phyloP scores from a whole-genome alignment of 2,888 invertebrate genomes.

The Coleophora deauratella region DNA sequence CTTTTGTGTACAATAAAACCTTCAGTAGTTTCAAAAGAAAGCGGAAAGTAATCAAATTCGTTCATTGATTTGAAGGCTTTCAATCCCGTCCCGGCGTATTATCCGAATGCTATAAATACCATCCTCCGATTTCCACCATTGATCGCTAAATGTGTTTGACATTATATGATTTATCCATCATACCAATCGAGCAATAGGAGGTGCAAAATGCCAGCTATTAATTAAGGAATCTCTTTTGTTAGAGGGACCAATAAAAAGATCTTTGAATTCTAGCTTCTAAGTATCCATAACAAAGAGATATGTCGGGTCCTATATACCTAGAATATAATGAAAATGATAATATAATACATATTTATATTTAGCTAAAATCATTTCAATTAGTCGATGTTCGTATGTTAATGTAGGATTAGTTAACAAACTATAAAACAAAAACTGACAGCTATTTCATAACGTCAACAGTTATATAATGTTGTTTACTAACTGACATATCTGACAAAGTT shows the following conservation, averaged over 20 bases:
- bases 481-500: too few species aligned
- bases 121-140: conserved; percentile 39
- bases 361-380: too few species aligned
- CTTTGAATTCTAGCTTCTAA: too few species aligned
- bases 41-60: background rate
- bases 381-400: too few species aligned
- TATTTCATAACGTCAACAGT: too few species aligned
- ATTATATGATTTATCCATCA: conserved; percentile 46
- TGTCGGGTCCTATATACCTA: too few species aligned
- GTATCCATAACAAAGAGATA: too few species aligned
- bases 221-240: conserved; percentile 25
- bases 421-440: too few species aligned
- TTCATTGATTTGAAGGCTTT: conserved; percentile 32
- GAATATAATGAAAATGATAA: too few species aligned
- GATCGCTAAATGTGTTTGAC: conserved; percentile 46
- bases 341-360: too few species aligned
- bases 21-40: background rate
- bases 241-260: background rate
- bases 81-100: conserved; percentile 28
- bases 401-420: too few species aligned
- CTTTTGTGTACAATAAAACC: background rate
- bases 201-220: conserved; percentile 27
- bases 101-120: conserved; percentile 36
- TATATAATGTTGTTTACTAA: too few species aligned
- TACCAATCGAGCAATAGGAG: conserved; percentile 26